A percentile compares a stretch with the other conserved stretches of the same genome.
Conservation (phyloP, 1,140 invertebrate genomes). For the Portunus trituberculatus region DNA sequence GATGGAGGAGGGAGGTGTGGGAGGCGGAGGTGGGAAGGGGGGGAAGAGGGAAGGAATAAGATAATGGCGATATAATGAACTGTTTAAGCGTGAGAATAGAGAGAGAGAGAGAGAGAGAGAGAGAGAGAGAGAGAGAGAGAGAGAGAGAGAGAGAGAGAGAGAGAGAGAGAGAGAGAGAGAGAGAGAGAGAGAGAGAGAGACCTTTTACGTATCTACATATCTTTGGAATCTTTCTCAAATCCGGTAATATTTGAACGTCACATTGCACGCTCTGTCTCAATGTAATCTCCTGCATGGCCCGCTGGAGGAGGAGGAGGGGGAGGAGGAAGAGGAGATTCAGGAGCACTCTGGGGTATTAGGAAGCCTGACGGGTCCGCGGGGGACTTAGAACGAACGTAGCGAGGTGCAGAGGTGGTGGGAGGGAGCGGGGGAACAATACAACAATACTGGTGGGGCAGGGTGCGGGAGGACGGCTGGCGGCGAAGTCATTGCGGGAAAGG, state of each 20-base stretch:
- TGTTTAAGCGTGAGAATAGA: neutral
- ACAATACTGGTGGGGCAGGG: neutral
- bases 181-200: slow-evolving; percentile 41
- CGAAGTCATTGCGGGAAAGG: neutral
- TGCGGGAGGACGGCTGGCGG: neutral
- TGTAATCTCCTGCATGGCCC: neutral
- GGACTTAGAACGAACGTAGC: neutral
- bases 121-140: neutral
- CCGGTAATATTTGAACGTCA: neutral
- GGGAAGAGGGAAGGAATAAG: neutral
- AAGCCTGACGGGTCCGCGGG: neutral
- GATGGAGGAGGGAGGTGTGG: neutral
- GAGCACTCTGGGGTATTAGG: neutral
- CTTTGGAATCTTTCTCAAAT: neutral
- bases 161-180: slow-evolving; percentile 45
- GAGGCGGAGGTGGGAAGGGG: neutral
- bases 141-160: slow-evolving; percentile 22
- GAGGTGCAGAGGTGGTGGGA: neutral
- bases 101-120: neutral
- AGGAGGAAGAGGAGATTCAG: neutral
- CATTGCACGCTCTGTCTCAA: neutral
- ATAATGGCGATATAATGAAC: neutral
- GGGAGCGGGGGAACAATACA: neutral
- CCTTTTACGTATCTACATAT: neutral
- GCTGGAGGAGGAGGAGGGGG: neutral